These are phyloP conservation scores for Acanthiza pusilla DNA, from an alignment of 2,797 vertebrate genomes.

Conservation along the genomic window DNA sequence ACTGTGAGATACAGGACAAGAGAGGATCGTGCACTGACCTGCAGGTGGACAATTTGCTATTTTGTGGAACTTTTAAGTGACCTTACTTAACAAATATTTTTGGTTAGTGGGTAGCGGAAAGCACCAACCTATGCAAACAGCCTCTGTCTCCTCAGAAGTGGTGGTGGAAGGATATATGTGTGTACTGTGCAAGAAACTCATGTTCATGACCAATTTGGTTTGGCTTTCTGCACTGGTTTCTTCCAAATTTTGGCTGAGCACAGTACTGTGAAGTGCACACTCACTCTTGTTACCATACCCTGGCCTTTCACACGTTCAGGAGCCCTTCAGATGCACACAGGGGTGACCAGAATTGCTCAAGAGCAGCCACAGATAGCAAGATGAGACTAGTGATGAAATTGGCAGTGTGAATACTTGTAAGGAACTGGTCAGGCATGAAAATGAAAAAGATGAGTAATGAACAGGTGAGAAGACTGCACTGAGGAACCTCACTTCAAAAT, in stretches of 20 bases:
- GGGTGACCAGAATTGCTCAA: background rate
- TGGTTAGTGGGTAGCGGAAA: background rate
- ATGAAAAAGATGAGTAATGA: background rate
- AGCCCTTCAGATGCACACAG: background rate
- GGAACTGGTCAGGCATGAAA: background rate
- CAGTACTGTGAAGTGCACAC: background rate
- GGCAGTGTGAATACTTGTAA: background rate
- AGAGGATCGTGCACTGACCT: background rate
- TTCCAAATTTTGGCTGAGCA: background rate
- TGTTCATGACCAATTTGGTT: background rate
- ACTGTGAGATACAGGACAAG: background rate
- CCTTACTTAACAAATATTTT: background rate
- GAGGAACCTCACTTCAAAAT: background rate
- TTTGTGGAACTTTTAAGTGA: background rate
- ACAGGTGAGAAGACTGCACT: background rate
- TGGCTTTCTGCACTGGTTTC: background rate
- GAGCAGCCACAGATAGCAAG: background rate
- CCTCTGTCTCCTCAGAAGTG: background rate
- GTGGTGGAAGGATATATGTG: background rate
- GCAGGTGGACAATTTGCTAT: background rate
- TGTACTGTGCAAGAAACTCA: background rate
- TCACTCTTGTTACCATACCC: background rate
- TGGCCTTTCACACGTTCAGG: background rate
- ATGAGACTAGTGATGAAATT: background rate
- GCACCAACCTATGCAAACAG: background rate